These are phyloP conservation scores for Molorchus minor DNA, from an alignment of 2,888 invertebrate species.

Conservation along the genomic window DNA sequence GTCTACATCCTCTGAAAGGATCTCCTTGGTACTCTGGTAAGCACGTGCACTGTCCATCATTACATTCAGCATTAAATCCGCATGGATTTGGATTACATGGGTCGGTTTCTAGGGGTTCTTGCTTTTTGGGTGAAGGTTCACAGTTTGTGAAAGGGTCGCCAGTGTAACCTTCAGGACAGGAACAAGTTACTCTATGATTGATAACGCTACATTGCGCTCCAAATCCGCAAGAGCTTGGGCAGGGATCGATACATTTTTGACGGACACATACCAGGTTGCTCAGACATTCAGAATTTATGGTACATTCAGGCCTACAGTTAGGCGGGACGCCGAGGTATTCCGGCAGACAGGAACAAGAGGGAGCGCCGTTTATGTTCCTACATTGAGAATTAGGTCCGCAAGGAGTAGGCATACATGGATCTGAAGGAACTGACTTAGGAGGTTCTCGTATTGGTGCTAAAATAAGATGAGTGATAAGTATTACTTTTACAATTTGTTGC, in stretches of 20 bases:
- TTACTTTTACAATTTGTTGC: not conserved
- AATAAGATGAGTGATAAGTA: conserved; percentile 25
- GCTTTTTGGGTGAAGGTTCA: conserved; percentile 61
- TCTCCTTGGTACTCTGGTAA: conserved; percentile 79
- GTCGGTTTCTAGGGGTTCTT: conserved; percentile 53
- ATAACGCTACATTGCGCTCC: conserved; percentile 72
- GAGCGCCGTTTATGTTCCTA: conserved; percentile 66
- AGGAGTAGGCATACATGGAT: conserved; percentile 78
- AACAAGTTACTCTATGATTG: conserved; percentile 76
- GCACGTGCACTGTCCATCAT: conserved; percentile 76
- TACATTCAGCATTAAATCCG: conserved; percentile 78
- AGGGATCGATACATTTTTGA: conserved; percentile 69
- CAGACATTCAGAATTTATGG: conserved; percentile 70
- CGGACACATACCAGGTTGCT: conserved; percentile 68
- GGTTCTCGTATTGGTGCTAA: conserved; percentile 52
- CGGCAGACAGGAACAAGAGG: conserved; percentile 70
- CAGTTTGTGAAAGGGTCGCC: conserved; percentile 73
- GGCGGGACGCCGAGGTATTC: conserved; percentile 72
- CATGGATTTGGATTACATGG: conserved; percentile 69
- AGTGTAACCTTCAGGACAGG: conserved; percentile 69
- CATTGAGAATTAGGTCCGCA: conserved; percentile 84
- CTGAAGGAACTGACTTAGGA: conserved; percentile 55
- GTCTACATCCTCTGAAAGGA: conserved; percentile 80
- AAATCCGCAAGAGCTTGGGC: conserved; percentile 72
- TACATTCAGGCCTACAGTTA: conserved; percentile 73